Evolutionary conservation across 2,113 vertebrate species (phyloP), one percentile per base, ranked within the genome.

Genomic region (Xenotilapia flavipinnis): DNA sequence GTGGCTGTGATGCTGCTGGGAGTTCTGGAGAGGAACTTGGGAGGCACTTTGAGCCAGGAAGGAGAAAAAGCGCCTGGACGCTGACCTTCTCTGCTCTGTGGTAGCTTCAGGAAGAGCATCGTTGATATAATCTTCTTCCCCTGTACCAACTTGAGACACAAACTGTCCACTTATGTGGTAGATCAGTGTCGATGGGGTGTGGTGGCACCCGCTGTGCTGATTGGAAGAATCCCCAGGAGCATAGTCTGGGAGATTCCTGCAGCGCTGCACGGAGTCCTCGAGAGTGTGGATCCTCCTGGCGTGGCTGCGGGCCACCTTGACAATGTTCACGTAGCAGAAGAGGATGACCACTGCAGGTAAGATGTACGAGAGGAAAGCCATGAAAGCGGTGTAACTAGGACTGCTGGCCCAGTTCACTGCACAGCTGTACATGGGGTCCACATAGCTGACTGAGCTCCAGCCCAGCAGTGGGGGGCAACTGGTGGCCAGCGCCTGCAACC

Each of bases 321-420:
- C 94, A 5, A 97, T 97, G 85, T 96, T 96, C 33, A 95, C 89
- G 26, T 97, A 97, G 89, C 97, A 97, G 89, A 97, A 97, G 79
- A 97, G 92, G 81, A 97, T 96, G 86, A 97, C 93, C 7, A 54
- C 83, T 5, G 96, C 96, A 1, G 97, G 97, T 4, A 96, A 9
- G 28, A 97, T 82, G 90, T 96, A 97, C 47, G 95, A 96, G 19
- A 97, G 81, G 13, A 83, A 79, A 2, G 90, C 90, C 93, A 96
- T 95, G 79, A 96, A 94, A 6, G 90, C 82, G 0, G 96, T 96
- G 94, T 97, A 97, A 93, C 96, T 95, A 33, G 95, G 94, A 79
- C 96, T 97, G 87, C 86, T 94, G 58, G 95, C 83, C 97, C 96
- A 97, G 87, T 95, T 95, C 40, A 96, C 93, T 1, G 92, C 91